Evolutionary conservation across 2,888 invertebrate species (phyloP).

Genomic region (Ornithoptera alexandrae): DNA sequence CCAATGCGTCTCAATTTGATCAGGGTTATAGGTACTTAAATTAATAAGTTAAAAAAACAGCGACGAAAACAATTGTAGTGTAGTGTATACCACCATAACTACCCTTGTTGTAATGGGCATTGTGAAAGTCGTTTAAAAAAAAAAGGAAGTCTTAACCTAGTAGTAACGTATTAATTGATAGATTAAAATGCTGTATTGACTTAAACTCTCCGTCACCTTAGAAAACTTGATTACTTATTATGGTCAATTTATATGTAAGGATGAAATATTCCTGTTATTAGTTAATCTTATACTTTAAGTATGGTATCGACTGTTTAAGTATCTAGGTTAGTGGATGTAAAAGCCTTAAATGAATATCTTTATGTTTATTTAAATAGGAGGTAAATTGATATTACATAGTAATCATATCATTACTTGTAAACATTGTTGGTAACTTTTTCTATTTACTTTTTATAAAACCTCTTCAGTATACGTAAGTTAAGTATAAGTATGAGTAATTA

Average conservation of each 20-base stretch:
- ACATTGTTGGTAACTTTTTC: not conserved
- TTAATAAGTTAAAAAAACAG: no score
- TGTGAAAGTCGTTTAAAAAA: no score
- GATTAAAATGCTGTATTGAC: constrained; percentile 5
- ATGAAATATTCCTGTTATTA: constrained; percentile 17
- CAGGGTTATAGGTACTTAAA: no score
- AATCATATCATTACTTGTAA: constrained; percentile 8
- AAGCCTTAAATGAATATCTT: constrained; percentile 6
- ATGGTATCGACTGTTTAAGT: constrained; percentile 8
- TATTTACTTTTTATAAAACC: no score
- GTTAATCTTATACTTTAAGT: constrained; percentile 7
- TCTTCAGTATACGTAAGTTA: no score
- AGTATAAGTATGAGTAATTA: no score
- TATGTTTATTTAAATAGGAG: constrained; percentile 6
- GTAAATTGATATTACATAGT: constrained; percentile 13
- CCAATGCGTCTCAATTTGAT: no score
- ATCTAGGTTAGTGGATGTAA: constrained; percentile 14
- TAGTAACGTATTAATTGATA: no score
- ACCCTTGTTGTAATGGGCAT: no score
- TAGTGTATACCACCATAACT: no score
- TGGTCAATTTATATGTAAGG: constrained; percentile 7
- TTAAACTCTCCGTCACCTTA: constrained; percentile 10
- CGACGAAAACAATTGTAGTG: no score
- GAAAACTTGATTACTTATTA: not conserved
- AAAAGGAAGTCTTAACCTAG: no score